Base-by-base conservation (phyloP, 2,113 vertebrate species). In the Seriola rivoliana region DNA sequence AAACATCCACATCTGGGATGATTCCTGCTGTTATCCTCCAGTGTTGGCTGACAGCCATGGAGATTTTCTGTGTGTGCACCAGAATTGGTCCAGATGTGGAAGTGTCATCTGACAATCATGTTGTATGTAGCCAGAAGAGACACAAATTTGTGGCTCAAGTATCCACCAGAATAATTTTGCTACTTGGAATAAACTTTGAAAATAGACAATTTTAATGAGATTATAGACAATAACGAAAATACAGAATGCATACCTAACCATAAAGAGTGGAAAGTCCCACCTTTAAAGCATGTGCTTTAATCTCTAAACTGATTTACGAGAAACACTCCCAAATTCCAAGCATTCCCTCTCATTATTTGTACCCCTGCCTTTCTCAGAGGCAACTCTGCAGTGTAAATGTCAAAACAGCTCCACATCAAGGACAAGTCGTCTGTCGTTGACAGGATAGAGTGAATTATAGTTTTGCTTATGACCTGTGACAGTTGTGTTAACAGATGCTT, bases 401-500 rank as follows among this genome's bases (percentile, higher is more conserved):
- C 21, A 70, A 25, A 76, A 42, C 14, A 38, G 8, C 10, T 17
- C 0, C 21, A 48, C 4, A 65, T n/a, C 7, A 14, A 16, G 1
- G 1, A 48, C 8, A 50, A 9, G 52, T 60, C 36, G 6, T 16
- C 38, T 44, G 2, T 8, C 10, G 32, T 58, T 5, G 8, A 29
- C 19, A 52, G 62, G 19, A 7, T 3, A 29, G 19, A 76, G 21
- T 69, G 60, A 78, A 76, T 77, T 11, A 71, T 9, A 38, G 23
- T 23, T 72, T 59, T 17, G 12, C 8, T 36, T 3, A 1, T 80
- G 55, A 89, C 88, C 82, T 86, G 63, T 67, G 64, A 69, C 71
- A 72, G 58, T 16, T 67, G 23, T 81, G 5, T 42, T 25, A 16
- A 21, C 25, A 71, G 83, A 46, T 25, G 38, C 3, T n/a, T 8